These are phyloP conservation scores for Mico argentatus DNA, from an alignment of 2,797 vertebrate species.

Conservation along the genomic window DNA sequence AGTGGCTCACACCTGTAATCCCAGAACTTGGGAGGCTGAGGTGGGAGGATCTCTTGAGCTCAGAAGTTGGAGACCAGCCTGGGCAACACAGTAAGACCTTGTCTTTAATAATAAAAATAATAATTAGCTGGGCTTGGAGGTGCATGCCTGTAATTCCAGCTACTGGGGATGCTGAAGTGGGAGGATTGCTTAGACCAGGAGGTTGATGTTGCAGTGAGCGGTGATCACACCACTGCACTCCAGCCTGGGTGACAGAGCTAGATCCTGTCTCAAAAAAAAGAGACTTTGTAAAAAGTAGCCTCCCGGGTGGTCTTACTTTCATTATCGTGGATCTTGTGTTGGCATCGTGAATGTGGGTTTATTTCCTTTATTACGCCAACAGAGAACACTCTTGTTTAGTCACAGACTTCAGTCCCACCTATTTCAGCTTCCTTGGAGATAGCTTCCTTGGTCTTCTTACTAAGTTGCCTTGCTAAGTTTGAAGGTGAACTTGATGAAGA, in stretches of 20 bases:
- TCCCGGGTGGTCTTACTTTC: background rate
- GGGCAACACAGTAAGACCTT: background rate
- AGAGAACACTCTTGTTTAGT: background rate
- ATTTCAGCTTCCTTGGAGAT: background rate
- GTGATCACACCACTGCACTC: background rate
- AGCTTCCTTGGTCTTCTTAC: background rate
- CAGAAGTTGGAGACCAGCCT: background rate
- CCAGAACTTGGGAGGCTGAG: background rate
- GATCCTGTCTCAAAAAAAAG: background rate
- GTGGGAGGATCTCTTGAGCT: background rate
- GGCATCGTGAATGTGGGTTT: background rate
- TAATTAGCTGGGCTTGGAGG: background rate
- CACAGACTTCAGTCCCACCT: background rate
- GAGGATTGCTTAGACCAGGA: background rate
- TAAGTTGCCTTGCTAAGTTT: background rate
- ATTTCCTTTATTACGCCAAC: background rate
- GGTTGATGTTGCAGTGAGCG: background rate
- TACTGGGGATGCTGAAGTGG: background rate
- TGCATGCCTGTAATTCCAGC: background rate
- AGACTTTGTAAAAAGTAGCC: background rate
- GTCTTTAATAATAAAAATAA: background rate
- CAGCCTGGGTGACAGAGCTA: background rate
- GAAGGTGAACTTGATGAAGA: constrained; percentile 31
- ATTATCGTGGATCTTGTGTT: background rate
- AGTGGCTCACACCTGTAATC: background rate